Evolutionary conservation across 2,888 invertebrate genomes (phyloP).

Genomic region (Eudemis profundana): DNA sequence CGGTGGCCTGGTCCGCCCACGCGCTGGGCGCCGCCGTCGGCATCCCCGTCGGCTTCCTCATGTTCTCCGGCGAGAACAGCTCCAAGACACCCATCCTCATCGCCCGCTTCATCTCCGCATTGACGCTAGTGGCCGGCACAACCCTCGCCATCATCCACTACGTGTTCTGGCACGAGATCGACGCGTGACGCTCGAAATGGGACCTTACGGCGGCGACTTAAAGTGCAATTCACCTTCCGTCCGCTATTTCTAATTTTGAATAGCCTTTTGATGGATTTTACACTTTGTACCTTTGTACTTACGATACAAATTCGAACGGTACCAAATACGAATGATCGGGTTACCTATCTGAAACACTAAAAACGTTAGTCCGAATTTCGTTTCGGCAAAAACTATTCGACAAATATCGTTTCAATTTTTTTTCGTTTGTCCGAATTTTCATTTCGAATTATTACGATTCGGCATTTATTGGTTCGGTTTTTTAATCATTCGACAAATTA

Average conservation of each 20-base stretch:
- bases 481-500: no score
- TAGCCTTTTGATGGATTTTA: constrained; percentile 59
- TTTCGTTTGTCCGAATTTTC: no score
- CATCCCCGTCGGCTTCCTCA: constrained; percentile 86
- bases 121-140: constrained; percentile 56
- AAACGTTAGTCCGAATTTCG: no score
- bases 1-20: constrained; percentile 90
- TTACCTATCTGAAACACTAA: no score
- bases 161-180: constrained; percentile 51
- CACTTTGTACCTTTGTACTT: constrained; percentile 25
- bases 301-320: constrained; percentile 16
- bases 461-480: no score
- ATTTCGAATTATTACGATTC: no score
- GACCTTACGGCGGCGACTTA: constrained; percentile 26
- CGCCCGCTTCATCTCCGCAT: constrained; percentile 60
- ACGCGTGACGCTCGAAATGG: constrained; percentile 52
- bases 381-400: no score
- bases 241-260: constrained; percentile 55
- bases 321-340: no score
- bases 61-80: constrained; percentile 79
- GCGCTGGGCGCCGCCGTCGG: constrained; percentile 89
- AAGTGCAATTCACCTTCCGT: constrained; percentile 64
- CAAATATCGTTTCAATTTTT: no score
- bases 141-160: constrained; percentile 56
- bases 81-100: constrained; percentile 55